Evolutionary conservation across 2,113 vertebrate genomes (phyloP).

Genomic region (Cyanoliseus patagonus): DNA sequence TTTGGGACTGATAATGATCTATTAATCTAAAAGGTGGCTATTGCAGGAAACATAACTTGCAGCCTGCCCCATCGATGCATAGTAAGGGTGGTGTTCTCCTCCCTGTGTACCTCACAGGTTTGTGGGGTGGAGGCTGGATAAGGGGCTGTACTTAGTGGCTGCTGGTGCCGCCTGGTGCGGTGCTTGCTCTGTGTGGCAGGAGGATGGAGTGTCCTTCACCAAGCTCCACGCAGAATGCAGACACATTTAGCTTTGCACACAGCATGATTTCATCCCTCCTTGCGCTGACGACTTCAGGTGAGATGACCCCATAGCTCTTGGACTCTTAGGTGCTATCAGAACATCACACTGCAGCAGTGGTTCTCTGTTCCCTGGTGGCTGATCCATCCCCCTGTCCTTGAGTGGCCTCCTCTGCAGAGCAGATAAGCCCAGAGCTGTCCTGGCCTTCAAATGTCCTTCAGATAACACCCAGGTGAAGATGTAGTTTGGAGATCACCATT

Average conservation of each 20-base stretch:
- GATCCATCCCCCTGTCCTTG: background rate
- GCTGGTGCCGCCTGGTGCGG: background rate
- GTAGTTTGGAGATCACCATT: background rate
- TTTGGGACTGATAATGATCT: rapidly evolving
- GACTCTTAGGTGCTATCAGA: background rate
- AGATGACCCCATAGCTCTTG: background rate
- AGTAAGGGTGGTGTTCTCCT: background rate
- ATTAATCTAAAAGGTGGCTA: background rate
- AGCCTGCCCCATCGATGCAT: rapidly evolving
- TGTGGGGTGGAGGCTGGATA: background rate
- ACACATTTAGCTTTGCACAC: rapidly evolving
- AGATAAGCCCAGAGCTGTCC: background rate
- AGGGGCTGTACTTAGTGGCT: background rate
- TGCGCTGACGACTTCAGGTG: background rate
- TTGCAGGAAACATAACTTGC: background rate
- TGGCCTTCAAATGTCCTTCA: background rate
- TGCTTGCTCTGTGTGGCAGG: background rate
- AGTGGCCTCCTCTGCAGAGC: background rate
- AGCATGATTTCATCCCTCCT: background rate
- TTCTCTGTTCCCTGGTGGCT: rapidly evolving
- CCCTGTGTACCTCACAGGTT: rapidly evolving
- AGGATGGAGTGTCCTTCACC: background rate
- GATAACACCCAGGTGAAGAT: background rate
- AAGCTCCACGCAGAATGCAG: background rate
- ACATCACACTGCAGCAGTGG: rapidly evolving